Base-by-base conservation (phyloP, 2,888 invertebrate genomes). In the Aradus depressus region DNA sequence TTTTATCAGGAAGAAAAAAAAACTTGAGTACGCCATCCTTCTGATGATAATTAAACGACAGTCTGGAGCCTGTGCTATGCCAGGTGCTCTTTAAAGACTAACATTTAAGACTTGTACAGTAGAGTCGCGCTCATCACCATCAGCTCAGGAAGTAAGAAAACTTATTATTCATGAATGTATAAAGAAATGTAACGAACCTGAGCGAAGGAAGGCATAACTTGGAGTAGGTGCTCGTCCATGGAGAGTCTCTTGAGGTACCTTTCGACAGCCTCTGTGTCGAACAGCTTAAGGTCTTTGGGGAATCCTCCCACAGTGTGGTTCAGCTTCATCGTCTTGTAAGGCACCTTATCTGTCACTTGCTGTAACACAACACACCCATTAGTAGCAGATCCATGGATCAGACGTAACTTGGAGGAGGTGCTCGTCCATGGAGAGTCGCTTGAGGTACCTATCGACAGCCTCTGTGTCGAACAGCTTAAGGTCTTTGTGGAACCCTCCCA, bases 381-480 rank as follows among this genome's bases (percentile, higher is more conserved):
- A 28, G 10, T 28, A 28, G 10, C 12, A n/a, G n/a, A n/a, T n/a
- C n/a, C n/a, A n/a, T n/a, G 53, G 44, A 5, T 35, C 10, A 2
- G 56, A 53, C 16, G 55, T 44, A 14, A 48, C 31, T 14, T 37
- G 23, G 4, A 54, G 42, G 2, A 57, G 38, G 1, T 12, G 19
- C 5, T 55, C 57, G 25, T 54, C 54, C 37, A 50, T 57, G 42
- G 50, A 44, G 16, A 52, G 25, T 51, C 55, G 54, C 19, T 54
- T 57, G 12, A 41, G 44, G 31, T 43, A 55, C 41, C 54, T 52
- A 8, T 28, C 44, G n/a, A 51, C 42, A 34, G 51, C 38, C 23
- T 54, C 57, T 14, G 47, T 35, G 19, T 57, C 57, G 12, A 47
- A 49, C 14, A 34, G 21, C 34, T 57, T 55, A 25, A 54, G 51